Base-by-base conservation (phyloP, 2,797 vertebrate species). In the Clamator glandarius region DNA sequence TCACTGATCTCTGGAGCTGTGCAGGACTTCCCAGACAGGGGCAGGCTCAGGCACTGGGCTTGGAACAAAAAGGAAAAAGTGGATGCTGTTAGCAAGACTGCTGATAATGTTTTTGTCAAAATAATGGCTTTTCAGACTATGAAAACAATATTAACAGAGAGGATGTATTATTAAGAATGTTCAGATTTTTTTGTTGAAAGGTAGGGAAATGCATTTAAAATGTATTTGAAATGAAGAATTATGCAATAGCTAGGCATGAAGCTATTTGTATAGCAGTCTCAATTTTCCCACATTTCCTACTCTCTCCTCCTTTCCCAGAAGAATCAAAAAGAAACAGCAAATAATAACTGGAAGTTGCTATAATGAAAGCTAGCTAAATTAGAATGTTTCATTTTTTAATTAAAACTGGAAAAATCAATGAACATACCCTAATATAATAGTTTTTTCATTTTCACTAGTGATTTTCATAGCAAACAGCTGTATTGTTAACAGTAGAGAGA, bases 141-240 rank as follows among this genome's bases (percentile, higher is more conserved):
- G 83, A 90, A 96, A 95, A 94, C 89, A 92, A 76, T 86, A 77
- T 94, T 96, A 92, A 52, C 66, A 92, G 52, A 92, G 95, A 92
- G 85, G 80, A 79, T 93, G 58, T 81, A 86, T 95, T 95, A 91
- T 95, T 91, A 84, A 94, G 73, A 88, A 61, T 63, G n/a, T 86
- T 95, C 80, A 33, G 66, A 3, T 29, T 72, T 88, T 68, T 23
- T 87, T 87, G 12, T 83, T 92, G 66, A 86, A 86, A 92, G 69
- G 58, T 36, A 94, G 74, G 86, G 67, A 92, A 96, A 93, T 93
- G 79, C 23, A 86, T 93, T 97, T 95, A 81, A 92, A 95, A 93
- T 92, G 84, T 59, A 91, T 96, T 94, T 93, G 74, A 95, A 94
- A 90, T 93, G 76, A 93, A 93, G 94, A 96, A 87, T 94, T 91